Percentiles rank a stretch among this genome's conserved stretches.
Conservation (phyloP, 1,140 invertebrate species). For the Cydia splendana region DNA sequence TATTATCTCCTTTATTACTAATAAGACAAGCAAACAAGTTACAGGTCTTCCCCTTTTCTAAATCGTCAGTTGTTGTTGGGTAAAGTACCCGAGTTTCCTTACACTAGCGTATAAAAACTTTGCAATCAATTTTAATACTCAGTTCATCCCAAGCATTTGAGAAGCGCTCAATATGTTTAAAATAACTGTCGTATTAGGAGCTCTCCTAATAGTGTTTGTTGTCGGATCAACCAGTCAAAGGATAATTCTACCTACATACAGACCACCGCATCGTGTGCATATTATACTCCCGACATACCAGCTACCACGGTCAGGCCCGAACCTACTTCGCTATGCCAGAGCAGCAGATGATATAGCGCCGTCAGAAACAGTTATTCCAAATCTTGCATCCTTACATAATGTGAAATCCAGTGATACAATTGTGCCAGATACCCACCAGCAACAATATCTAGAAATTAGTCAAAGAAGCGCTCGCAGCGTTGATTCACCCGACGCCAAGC, state of each 20-base stretch:
- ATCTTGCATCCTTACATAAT: background rate
- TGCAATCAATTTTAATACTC: background rate
- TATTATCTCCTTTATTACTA: background rate
- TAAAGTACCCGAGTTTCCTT: slow-evolving; percentile 31
- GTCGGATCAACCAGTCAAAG: slow-evolving; percentile 13
- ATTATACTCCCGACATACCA: slow-evolving; percentile 10
- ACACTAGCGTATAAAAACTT: slow-evolving; percentile 28
- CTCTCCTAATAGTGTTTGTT: background rate
- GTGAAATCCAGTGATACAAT: slow-evolving; percentile 24
- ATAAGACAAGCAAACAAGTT: background rate
- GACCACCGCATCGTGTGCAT: background rate
- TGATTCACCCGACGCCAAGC: slow-evolving; percentile 51
- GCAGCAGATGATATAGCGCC: slow-evolving; percentile 35
- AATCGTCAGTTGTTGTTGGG: background rate
- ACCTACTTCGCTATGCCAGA: slow-evolving; percentile 44
- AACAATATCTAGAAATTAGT: slow-evolving; percentile 39
- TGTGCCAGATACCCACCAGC: slow-evolving; percentile 35
- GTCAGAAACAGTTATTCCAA: background rate
- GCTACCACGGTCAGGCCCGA: slow-evolving; percentile 26
- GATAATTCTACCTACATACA: slow-evolving; percentile 16
- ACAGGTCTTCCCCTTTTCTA: slow-evolving; percentile 24
- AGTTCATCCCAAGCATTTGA: background rate
- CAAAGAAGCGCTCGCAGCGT: slow-evolving; percentile 41
- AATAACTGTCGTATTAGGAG: slow-evolving; percentile 7
- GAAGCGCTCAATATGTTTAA: slow-evolving; percentile 19